Conservation (phyloP, 2,888 invertebrate genomes). For the Cyrtodaria siliqua region DNA sequence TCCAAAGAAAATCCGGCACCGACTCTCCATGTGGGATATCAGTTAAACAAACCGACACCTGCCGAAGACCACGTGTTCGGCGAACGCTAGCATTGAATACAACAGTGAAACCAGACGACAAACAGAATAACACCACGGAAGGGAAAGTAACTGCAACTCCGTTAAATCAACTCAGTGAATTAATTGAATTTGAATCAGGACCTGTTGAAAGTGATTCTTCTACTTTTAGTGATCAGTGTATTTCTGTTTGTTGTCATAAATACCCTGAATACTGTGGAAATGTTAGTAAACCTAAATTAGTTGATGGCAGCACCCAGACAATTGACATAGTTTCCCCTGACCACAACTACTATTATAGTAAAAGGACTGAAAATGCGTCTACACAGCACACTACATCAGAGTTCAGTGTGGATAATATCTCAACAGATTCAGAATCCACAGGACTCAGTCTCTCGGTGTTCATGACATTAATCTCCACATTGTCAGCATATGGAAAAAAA, state of each 20-base stretch:
- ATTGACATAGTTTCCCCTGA: constrained; percentile 29
- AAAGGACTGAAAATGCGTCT: constrained; percentile 20
- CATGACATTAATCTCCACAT: constrained; percentile 22
- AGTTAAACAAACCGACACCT: not conserved
- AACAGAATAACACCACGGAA: too few relatives aligned
- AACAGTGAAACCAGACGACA: too few relatives aligned
- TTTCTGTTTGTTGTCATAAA: constrained; percentile 13
- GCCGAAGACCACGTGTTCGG: not conserved
- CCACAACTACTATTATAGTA: constrained; percentile 23
- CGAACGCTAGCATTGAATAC: not conserved
- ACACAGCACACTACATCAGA: constrained; percentile 20
- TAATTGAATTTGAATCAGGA: not conserved
- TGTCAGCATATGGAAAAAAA: constrained; percentile 10
- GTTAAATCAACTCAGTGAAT: not conserved
- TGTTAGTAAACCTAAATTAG: constrained; percentile 16
- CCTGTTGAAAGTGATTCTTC: not conserved
- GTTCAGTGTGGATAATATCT: constrained; percentile 24
- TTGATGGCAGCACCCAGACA: constrained; percentile 42
- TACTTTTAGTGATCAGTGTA: constrained; percentile 19
- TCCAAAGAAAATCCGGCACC: constrained; percentile 13
- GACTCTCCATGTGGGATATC: constrained; percentile 10
- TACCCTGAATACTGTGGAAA: constrained; percentile 24
- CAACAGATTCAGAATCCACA: constrained; percentile 26
- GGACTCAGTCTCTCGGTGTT: constrained; percentile 28
- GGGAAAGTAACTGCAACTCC: too few relatives aligned